Conservation (phyloP, 2,797 vertebrate genomes). For the Silurus aristotelis region DNA sequence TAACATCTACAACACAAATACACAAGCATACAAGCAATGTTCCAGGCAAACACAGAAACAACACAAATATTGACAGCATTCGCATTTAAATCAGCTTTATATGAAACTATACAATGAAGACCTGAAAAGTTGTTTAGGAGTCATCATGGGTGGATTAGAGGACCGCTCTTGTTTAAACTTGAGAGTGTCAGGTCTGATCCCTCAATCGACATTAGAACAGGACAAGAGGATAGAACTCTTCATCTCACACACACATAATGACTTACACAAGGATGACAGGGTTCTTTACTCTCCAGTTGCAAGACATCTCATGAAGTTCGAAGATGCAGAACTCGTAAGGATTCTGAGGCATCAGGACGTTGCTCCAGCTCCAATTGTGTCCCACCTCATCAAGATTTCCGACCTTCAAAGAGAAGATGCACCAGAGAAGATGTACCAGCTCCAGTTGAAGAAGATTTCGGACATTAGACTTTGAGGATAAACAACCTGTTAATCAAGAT, state of each 20-base stretch:
- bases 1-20: not conserved
- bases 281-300: too few species aligned
- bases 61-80: not conserved
- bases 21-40: not conserved
- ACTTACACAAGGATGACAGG: not conserved
- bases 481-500: too few species aligned
- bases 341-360: too few species aligned
- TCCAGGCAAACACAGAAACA: not conserved
- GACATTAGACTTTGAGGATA: too few species aligned
- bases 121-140: conserved; percentile 51
- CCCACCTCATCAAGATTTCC: too few species aligned
- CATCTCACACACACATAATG: not conserved
- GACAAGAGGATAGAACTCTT: conserved; percentile 24
- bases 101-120: not conserved
- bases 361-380: too few species aligned
- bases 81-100: not conserved
- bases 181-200: conserved; percentile 60
- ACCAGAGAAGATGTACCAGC: too few species aligned
- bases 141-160: conserved; percentile 64
- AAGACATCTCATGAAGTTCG: too few species aligned
- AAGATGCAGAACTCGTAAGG: too few species aligned
- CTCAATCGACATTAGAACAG: conserved; percentile 52
- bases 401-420: too few species aligned
- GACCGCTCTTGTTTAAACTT: conserved; percentile 69
- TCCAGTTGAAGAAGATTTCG: too few species aligned